Conservation (phyloP, 1,140 invertebrate species). For the Ooceraea biroi region DNA sequence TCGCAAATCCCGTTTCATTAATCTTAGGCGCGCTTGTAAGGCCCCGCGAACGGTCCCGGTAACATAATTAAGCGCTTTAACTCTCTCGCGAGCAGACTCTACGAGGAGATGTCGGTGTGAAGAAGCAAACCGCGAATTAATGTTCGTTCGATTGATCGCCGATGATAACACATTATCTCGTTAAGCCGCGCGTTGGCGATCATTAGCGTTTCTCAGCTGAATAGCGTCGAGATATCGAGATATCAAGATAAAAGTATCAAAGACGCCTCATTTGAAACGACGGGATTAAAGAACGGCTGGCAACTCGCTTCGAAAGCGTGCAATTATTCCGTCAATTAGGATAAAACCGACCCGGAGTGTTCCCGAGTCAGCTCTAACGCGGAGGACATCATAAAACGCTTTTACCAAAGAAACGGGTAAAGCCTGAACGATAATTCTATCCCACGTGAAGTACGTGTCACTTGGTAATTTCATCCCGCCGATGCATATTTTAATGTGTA, state of each 20-base stretch:
- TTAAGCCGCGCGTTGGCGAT: slow-evolving; percentile 18
- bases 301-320: slow-evolving; percentile 27
- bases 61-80: slow-evolving; percentile 56
- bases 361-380: slow-evolving; percentile 21
- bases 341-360: slow-evolving; percentile 24
- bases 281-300: slow-evolving; percentile 21
- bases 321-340: slow-evolving; percentile 57
- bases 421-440: slow-evolving; percentile 13
- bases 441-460: background rate
- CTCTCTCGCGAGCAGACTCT: slow-evolving; percentile 6
- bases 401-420: background rate
- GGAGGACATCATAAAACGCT: background rate
- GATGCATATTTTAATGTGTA: slow-evolving; percentile 18
- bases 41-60: background rate
- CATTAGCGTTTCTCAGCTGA: slow-evolving; percentile 50
- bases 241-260: slow-evolving; percentile 29
- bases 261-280: slow-evolving; percentile 16
- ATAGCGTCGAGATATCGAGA: slow-evolving; percentile 22
- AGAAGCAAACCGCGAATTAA: slow-evolving; percentile 57
- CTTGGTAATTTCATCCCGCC: slow-evolving; percentile 4
- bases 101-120: slow-evolving; percentile 40
- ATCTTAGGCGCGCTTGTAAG: slow-evolving; percentile 14
- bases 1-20: slow-evolving; percentile 32
- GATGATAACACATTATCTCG: slow-evolving; percentile 57
- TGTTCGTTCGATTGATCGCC: slow-evolving; percentile 39